Base-by-base conservation (phyloP, 2,888 invertebrate species). In the Dolomedes plantarius region DNA sequence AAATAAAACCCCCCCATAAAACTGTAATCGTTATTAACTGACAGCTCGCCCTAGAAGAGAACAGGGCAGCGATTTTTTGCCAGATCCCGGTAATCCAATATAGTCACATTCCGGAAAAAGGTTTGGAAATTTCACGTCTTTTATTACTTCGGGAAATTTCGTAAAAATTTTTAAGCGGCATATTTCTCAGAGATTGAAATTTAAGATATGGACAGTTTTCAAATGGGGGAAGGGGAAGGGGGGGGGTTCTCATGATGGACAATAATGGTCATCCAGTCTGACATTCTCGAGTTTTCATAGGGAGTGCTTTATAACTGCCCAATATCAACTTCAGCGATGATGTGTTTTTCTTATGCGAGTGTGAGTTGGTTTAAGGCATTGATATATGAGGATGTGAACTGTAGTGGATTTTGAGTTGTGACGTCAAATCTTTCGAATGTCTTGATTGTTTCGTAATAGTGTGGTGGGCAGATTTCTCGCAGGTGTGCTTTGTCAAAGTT, bases 161-260 rank as follows among this genome's bases (percentile, higher is more conserved):
- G 19, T 2, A 56, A 56, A 23, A 56, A 67, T 68, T 39, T 75
- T 75, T 75, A 82, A 82, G 69, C 69, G 36, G 69, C 72, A 72
- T 77, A 77, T 73, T 85, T 77, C 73, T 67, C 68, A 41, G 13
- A 69, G 69, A 85, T 85, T 85, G 83, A 85, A 85, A 85, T 85
- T 85, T 85, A 85, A 72, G 39, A 64, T 77, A 72, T 72, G 56
- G 83, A 74, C 79, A 73, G 72, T 71, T 69, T 29, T 32, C 31
- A 7, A 13, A n/a, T n/a, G n/a, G n/a, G n/a, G n/a, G 56, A 36
- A 36, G 36, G 56, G 11, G 23, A 46, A 23, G 23, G 23, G 2
- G 56, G 41, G 31, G 27, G 31, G 31, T 29, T 1, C 46, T 27
- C 31, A 23, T 76, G 82, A 83, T 31, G 69, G 72, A 67, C 76